These are phyloP conservation scores for Laspeyria flexula DNA, from an alignment of 2,888 invertebrate species.

Conservation along the genomic window DNA sequence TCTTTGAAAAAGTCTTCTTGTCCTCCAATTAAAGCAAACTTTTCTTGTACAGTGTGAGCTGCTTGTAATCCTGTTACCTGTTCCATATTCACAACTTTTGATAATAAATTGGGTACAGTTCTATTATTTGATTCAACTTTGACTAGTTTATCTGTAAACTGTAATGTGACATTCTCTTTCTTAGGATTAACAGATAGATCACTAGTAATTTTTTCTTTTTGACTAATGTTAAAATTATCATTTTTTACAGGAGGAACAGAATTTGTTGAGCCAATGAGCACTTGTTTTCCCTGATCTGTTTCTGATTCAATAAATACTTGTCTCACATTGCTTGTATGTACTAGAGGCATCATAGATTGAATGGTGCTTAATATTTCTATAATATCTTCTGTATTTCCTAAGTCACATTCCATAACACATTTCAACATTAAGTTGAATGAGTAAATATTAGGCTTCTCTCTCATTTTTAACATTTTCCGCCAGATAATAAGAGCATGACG, in stretches of 20 bases:
- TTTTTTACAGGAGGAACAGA: neutral
- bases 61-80: slow-evolving; percentile 86
- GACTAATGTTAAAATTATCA: neutral
- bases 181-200: slow-evolving; percentile 15
- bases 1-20: slow-evolving; percentile 90
- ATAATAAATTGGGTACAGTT: slow-evolving; percentile 88
- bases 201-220: neutral
- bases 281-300: slow-evolving; percentile 18
- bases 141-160: slow-evolving; percentile 46
- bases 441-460: slow-evolving; percentile 89
- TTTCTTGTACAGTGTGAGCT: slow-evolving; percentile 87
- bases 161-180: slow-evolving; percentile 38
- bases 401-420: slow-evolving; percentile 92
- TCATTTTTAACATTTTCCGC: slow-evolving; percentile 90
- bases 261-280: slow-evolving; percentile 13
- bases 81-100: slow-evolving; percentile 86
- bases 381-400: slow-evolving; percentile 88
- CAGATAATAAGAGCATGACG: slow-evolving; percentile 94
- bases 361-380: slow-evolving; percentile 77
- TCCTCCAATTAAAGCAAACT: slow-evolving; percentile 93
- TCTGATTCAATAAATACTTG: slow-evolving; percentile 10
- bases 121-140: slow-evolving; percentile 39
- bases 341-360: slow-evolving; percentile 54
- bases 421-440: slow-evolving; percentile 93
- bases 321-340: slow-evolving; percentile 11